Evolutionary conservation across 2,113 vertebrate genomes (phyloP).

Genomic region (Chaenogobius annularis): DNA sequence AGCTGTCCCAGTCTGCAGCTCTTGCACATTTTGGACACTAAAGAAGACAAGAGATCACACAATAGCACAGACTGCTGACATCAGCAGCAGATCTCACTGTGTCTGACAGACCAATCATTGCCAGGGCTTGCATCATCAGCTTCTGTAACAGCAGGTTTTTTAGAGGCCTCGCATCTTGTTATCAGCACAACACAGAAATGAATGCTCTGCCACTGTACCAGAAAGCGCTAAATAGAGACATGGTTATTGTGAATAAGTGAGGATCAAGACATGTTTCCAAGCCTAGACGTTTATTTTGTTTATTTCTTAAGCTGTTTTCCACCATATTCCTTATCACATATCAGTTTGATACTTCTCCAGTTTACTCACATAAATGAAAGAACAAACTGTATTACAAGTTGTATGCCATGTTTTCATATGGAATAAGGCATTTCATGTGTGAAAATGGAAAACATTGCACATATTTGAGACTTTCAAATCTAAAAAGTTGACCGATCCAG

Average conservation of each 20-base stretch:
- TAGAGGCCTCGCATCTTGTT: constrained; percentile 33
- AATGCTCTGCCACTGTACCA: constrained; percentile 31
- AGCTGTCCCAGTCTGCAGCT: background rate
- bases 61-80: constrained; percentile 40
- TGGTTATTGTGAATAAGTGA: background rate
- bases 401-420: too few relatives aligned
- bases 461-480: too few relatives aligned
- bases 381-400: too few relatives aligned
- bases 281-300: background rate
- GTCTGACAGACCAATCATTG: constrained; percentile 49
- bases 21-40: constrained; percentile 18
- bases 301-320: background rate
- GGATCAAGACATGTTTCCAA: background rate
- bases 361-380: too few relatives aligned
- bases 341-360: too few relatives aligned
- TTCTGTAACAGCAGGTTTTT: constrained; percentile 50
- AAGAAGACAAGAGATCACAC: constrained; percentile 15
- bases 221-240: constrained; percentile 4
- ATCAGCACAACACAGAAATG: constrained; percentile 36
- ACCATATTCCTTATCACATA: background rate
- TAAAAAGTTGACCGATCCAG: too few relatives aligned
- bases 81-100: constrained; percentile 38
- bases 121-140: constrained; percentile 57
- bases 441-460: too few relatives aligned
- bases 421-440: too few relatives aligned